These are phyloP conservation scores for Paradoxurus hermaphroditus DNA, from an alignment of 2,113 vertebrate species.

Conservation along the genomic window DNA sequence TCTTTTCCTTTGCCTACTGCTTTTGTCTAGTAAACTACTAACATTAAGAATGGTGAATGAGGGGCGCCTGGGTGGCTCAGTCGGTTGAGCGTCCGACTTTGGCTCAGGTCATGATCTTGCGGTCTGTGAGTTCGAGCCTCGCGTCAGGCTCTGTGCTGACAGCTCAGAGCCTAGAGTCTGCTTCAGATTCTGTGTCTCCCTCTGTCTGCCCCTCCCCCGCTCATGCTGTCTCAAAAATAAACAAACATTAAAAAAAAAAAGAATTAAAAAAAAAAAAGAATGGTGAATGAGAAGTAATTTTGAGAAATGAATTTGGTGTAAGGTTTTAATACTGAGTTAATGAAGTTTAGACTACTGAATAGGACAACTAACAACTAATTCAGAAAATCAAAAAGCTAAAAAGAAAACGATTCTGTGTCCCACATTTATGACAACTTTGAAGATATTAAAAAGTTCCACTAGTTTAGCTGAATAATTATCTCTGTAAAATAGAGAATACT, in stretches of 20 bases:
- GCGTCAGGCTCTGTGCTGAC: no score
- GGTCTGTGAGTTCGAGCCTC: no score
- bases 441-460: not conserved
- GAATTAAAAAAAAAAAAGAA: not conserved
- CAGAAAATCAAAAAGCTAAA: not conserved
- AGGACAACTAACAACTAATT: not conserved
- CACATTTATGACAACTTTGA: not conserved
- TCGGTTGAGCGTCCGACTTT: no score
- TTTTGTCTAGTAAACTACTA: constrained; percentile 5
- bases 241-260: no score
- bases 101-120: no score
- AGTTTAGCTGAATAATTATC: not conserved
- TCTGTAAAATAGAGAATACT: not conserved
- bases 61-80: no score
- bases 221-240: no score
- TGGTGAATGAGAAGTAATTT: not conserved
- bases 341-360: not conserved
- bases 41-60: not conserved
- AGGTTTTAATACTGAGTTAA: not conserved
- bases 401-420: not conserved
- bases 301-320: not conserved
- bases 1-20: not conserved
- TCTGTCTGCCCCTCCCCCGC: no score
- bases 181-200: no score
- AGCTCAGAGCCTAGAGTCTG: no score